Conservation (phyloP, 2,888 invertebrate species). For the Dryococelus australis region DNA sequence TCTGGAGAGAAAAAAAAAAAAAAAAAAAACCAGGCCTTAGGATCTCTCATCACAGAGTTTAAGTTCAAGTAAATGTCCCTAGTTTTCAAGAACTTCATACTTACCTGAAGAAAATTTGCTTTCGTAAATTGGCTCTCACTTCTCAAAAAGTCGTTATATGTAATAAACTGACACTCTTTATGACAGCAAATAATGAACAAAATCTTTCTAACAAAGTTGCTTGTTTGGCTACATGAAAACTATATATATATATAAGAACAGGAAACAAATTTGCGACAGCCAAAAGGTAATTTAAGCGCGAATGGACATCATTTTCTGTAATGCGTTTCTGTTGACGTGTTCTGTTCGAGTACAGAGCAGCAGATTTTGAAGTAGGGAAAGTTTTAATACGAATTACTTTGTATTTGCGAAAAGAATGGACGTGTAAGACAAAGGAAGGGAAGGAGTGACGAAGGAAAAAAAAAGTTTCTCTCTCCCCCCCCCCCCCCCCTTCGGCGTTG, state of each 20-base stretch:
- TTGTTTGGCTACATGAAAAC: not conserved
- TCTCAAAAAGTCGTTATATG: not conserved
- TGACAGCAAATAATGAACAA: not conserved
- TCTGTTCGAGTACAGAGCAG: not conserved
- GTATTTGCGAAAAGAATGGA: slow-evolving; percentile 9
- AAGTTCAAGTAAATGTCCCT: no score
- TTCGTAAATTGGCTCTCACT: not conserved
- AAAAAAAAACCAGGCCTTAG: no score
- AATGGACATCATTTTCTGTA: not conserved
- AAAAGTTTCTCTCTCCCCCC: no score
- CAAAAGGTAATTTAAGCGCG: not conserved
- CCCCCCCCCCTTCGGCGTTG: not conserved
- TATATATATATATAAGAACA: not conserved
- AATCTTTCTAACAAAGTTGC: not conserved
- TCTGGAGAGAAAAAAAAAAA: no score
- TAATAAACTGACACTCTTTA: no score
- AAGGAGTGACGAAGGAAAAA: not conserved
- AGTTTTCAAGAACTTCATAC: no score
- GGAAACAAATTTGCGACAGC: not conserved
- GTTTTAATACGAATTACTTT: not conserved
- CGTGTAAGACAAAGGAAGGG: not conserved
- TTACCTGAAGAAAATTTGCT: not conserved
- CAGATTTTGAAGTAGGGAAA: not conserved
- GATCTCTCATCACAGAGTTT: no score
- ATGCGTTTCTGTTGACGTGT: not conserved